Evolutionary conservation across 2,888 invertebrate species (phyloP).

Genomic region (Oxytorus armatus): DNA sequence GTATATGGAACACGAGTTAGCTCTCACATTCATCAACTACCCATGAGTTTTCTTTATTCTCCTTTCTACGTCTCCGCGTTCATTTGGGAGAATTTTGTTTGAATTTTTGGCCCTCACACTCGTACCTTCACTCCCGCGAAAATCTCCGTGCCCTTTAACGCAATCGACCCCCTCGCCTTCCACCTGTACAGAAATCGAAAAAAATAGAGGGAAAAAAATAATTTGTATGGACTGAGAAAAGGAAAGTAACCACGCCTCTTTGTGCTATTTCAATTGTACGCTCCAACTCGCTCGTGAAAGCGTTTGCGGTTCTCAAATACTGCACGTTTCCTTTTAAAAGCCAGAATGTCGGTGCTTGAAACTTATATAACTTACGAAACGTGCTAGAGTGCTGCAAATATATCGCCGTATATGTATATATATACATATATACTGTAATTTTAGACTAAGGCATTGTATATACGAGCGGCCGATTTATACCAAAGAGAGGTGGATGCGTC

Average conservation of each 20-base stretch:
- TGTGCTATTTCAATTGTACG: conserved; percentile 62
- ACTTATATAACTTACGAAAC: conserved; percentile 17
- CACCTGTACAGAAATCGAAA: conserved; percentile 13
- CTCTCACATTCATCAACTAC: background rate
- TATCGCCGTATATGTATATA: background rate
- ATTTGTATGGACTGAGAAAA: conserved; percentile 25
- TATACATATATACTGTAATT: background rate
- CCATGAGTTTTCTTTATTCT: background rate
- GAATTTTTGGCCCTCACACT: background rate
- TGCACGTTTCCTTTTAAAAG: conserved; percentile 45
- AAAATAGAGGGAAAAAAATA: conserved; percentile 21
- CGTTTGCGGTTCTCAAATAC: conserved; percentile 35
- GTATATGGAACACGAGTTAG: background rate
- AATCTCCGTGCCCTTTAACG: conserved; percentile 15
- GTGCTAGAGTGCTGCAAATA: conserved; percentile 1
- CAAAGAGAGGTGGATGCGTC: conserved; percentile 37
- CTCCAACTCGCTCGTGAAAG: conserved; percentile 54
- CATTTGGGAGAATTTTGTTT: background rate
- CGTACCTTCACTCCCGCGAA: background rate
- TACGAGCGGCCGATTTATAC: conserved; percentile 33
- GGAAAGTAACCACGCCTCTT: conserved; percentile 61
- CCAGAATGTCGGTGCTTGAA: conserved; percentile 9
- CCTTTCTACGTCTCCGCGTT: background rate
- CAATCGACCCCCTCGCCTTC: conserved; percentile 35
- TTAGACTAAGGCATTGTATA: background rate